Evolutionary conservation across 2,113 vertebrate genomes (phyloP), one percentile per base, ranked within the genome.

Genomic region (Plotosus lineatus): DNA sequence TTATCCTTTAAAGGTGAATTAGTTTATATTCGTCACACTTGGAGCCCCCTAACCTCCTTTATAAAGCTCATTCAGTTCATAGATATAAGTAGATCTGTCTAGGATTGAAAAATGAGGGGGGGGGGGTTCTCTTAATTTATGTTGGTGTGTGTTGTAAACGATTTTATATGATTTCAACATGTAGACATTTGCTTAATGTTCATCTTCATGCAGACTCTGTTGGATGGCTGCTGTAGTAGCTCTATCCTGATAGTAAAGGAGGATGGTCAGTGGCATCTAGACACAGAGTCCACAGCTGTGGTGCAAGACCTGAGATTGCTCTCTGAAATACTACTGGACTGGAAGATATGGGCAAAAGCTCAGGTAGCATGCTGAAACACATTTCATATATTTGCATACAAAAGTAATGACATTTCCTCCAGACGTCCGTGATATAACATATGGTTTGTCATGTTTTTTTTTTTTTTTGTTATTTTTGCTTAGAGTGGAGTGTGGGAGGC

Each of bases 321-420:
- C 42, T 96, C 97, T 85, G 94, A 98, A 38, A 76, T 99, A 2
- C 87, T 99, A 66, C 90, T 98, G 85, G 97, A 99, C 91, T 99
- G 98, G 98, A 98, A 98, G 90, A 95, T 99, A 88, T 99, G 98
- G 98, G 94, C 94, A 86, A 97, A 96, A 87, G 96, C 95, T 71
- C 92, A 95, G 94, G 69, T 73, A 55, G 21, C 31, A 21, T 90
- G 90, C 87, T 86, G n/a, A 36, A 51, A 51, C 3, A 21, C 0
- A 11, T 51, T 73, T 2, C 15, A 50, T 15, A 5, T 19, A 50
- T 33, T 31, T 11, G 31, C 12, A 23, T 48, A 21, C 3, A 50
- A 21, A 1, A 48, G 1, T 50, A 10, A 19, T 72, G 42, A 10
- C 19, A 31, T 48, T 28, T 26, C n/a, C 8, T 50, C 4, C 21